Evolutionary conservation across 2,797 vertebrate species (phyloP), one percentile per base, ranked within the genome.

Genomic region (Crocidura indochinensis): DNA sequence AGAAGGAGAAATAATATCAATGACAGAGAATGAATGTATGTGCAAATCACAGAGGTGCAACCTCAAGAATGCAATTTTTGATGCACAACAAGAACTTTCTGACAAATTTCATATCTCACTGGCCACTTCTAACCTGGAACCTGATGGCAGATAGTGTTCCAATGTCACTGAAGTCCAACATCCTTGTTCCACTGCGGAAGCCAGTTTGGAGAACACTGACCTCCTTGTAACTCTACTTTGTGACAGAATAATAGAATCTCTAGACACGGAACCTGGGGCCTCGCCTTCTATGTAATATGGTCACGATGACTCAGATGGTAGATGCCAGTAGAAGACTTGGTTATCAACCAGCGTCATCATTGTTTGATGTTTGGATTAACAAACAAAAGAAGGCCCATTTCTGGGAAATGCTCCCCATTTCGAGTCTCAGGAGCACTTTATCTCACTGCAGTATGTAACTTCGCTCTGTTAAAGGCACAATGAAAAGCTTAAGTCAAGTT

Each of bases 1-100:
- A 95, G 81, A 92, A 77, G 90, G 67, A 81, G 85, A 94, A 92
- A 49, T 8, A 44, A 72, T 82, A 87, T 72, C 64, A 53, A 84
- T 81, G 87, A 95, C 56, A 77, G 79, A 84, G 56, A 87, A 47
- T 86, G 79, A 46, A 76, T 38, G 77, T 71, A 69, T 67, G 38
- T 91, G 53, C 72, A 85, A 91, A 83, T 90, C 75, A 82, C 78
- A 91, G 79, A 91, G 93, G 56, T 51, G 64, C 77, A 76, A 73
- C 8, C 81, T 14, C 73, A 72, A 69, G 76, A 74, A 24, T 77
- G 73, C 49, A 83, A 69, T 69, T 38, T 29, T 72, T 64, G 29
- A 53, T 24, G 65, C 49, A 60, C 76, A 73, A 69, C 22, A 22
- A 91, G 44, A 82, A 8, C 27, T 10, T 83, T 64, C 14, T 46